A percentile compares a stretch with the other conserved stretches of the same genome.
Evolutionary conservation across 2,888 invertebrate genomes (phyloP).

Genomic region (Heliothis peltigera): DNA sequence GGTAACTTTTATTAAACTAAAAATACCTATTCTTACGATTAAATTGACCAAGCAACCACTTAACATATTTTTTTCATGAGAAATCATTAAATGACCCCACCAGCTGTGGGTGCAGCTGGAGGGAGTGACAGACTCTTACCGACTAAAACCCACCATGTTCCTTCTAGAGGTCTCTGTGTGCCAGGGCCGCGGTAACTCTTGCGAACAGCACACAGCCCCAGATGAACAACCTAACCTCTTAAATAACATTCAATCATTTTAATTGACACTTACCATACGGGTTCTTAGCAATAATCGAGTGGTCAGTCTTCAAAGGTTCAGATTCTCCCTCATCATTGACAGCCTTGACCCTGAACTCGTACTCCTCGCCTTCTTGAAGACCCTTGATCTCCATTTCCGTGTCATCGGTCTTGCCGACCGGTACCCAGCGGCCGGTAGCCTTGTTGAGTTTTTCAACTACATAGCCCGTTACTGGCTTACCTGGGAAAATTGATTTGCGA

Average conservation of each 20-base stretch:
- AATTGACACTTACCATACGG: constrained; percentile 94
- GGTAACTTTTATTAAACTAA: too few species aligned
- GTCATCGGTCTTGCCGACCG: constrained; percentile 96
- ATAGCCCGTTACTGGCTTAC: constrained; percentile 96
- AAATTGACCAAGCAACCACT: too few species aligned
- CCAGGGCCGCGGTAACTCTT: too few species aligned
- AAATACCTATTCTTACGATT: too few species aligned
- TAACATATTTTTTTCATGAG: too few species aligned
- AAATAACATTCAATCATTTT: background rate
- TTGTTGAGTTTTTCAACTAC: constrained; percentile 98
- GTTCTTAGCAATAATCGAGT: constrained; percentile 97
- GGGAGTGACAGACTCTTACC: too few species aligned
- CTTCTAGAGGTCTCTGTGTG: too few species aligned
- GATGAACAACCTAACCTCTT: too few species aligned
- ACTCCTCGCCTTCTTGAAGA: constrained; percentile 96
- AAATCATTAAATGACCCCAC: too few species aligned
- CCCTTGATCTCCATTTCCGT: constrained; percentile 95
- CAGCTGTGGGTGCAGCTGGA: too few species aligned
- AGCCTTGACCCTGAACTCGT: constrained; percentile 98
- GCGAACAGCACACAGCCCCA: too few species aligned
- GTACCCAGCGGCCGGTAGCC: constrained; percentile 97
- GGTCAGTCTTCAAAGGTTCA: constrained; percentile 97
- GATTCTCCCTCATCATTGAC: constrained; percentile 98
- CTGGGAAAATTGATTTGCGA: constrained; percentile 67
- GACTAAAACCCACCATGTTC: too few species aligned